These are phyloP conservation scores for Dicaeum eximium DNA, from an alignment of 2,113 vertebrate genomes.

Conservation along the genomic window DNA sequence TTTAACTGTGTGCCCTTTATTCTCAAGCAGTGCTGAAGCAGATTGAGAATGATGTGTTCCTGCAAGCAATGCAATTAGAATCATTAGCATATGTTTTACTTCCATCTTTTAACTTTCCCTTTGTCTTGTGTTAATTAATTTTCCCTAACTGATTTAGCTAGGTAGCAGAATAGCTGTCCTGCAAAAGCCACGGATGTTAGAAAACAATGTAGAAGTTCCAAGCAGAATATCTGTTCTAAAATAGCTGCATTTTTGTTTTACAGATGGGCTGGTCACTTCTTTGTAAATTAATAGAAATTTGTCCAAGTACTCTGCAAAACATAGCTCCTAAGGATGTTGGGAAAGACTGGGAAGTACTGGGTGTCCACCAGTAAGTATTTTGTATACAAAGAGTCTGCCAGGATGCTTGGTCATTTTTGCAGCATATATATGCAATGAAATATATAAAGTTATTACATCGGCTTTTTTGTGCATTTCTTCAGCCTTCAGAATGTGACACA, in stretches of 20 bases:
- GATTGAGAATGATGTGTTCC: background rate
- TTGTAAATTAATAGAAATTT: constrained; percentile 89
- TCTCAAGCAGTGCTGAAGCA: background rate
- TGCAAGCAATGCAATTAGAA: background rate
- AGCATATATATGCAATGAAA: background rate
- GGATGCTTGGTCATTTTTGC: background rate
- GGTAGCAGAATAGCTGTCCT: background rate
- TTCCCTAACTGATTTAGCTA: background rate
- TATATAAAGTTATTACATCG: background rate
- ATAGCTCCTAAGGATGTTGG: constrained; percentile 76
- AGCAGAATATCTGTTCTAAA: background rate
- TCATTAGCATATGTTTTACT: background rate
- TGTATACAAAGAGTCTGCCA: background rate
- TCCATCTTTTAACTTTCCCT: background rate
- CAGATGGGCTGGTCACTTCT: constrained; percentile 91
- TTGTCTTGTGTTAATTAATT: background rate
- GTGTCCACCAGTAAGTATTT: constrained; percentile 89
- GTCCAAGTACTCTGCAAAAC: constrained; percentile 80
- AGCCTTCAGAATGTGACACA: background rate
- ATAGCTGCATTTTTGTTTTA: constrained; percentile 50
- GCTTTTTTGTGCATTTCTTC: background rate
- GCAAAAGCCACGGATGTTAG: background rate
- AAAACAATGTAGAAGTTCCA: background rate
- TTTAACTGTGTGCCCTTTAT: background rate
- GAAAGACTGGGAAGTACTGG: constrained; percentile 83